These are phyloP conservation scores for Anarrhichthys ocellatus DNA, from an alignment of 2,113 vertebrate species.

Conservation along the genomic window DNA sequence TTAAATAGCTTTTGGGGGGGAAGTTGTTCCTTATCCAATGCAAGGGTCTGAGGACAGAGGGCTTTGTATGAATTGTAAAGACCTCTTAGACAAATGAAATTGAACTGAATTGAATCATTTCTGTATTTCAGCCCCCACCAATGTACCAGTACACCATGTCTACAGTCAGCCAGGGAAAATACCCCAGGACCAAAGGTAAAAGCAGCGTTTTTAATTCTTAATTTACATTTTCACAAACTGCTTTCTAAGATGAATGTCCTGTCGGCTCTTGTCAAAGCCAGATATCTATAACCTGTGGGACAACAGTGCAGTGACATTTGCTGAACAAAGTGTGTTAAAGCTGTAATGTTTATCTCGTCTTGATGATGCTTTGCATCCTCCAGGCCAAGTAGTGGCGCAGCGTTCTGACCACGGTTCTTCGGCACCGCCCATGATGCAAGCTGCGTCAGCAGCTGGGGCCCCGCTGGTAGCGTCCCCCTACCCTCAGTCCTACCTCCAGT, in stretches of 20 bases:
- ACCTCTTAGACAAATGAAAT: too few species aligned
- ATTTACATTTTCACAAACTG: not conserved
- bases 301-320: not conserved
- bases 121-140: slow-evolving; percentile 83
- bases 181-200: slow-evolving; percentile 88
- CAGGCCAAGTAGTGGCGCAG: slow-evolving; percentile 86
- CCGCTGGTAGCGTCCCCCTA: slow-evolving; percentile 91
- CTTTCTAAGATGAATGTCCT: not conserved
- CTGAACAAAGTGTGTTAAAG: not conserved
- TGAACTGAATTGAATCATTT: slow-evolving; percentile 1
- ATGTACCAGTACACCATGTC: slow-evolving; percentile 92
- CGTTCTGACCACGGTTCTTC: slow-evolving; percentile 89
- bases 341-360: not conserved
- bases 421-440: slow-evolving; percentile 88
- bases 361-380: not conserved
- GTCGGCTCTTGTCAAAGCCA: not conserved
- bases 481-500: slow-evolving; percentile 89
- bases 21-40: not conserved
- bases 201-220: not conserved
- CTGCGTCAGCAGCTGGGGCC: slow-evolving; percentile 88
- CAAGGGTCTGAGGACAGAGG: too few species aligned
- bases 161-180: slow-evolving; percentile 90
- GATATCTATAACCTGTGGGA: not conserved
- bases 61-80: too few species aligned
- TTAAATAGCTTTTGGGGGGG: not conserved